Evolutionary conservation across 2,113 vertebrate species (phyloP), one percentile per base, ranked within the genome.

Genomic region (Meleagris gallopavo): DNA sequence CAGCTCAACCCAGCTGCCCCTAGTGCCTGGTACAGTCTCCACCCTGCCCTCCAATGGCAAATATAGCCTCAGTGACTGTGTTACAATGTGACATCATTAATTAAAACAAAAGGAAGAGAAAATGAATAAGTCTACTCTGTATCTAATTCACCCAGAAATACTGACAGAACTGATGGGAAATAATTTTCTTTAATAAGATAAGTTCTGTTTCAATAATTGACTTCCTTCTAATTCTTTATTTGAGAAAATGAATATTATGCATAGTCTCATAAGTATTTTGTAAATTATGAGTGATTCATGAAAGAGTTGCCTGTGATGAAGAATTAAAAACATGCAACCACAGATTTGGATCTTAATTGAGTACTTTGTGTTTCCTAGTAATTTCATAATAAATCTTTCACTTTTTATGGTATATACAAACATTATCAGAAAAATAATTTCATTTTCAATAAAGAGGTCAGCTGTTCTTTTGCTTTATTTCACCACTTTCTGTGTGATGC

Each of bases 371-470:
- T 94, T 95, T 96, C 79, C 86, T 94, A 88, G 67, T 77, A 94
- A 95, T 94, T 96, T 10, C 73, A 85, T 96, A 85, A 95, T 95
- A 97, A 96, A 95, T 95, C 85, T 91, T 66, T 74, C 61, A 48
- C 86, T 60, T 96, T 96, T 91, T 93, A 60, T 71, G 45, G 36
- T 90, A 92, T 92, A 89, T 58, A 58, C 41, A 92, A 66, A 97
- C 75, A 52, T 17, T 96, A 94, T 94, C 87, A 91, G 67, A 95
- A 96, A 92, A 96, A 73, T 90, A 2, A 90, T 83, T 95, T 93
- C 32, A 21, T 89, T 97, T 96, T 95, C 79, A 91, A 74, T 90
- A 94, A 79, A 75, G 41, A 94, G 60, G 73, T 89, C 65, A 94
- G 40, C 24, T 76, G 62, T 72, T 86, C 67, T 86, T 94, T 60